Base-by-base conservation (phyloP, 1,140 invertebrate genomes). In the Cydia splendana region DNA sequence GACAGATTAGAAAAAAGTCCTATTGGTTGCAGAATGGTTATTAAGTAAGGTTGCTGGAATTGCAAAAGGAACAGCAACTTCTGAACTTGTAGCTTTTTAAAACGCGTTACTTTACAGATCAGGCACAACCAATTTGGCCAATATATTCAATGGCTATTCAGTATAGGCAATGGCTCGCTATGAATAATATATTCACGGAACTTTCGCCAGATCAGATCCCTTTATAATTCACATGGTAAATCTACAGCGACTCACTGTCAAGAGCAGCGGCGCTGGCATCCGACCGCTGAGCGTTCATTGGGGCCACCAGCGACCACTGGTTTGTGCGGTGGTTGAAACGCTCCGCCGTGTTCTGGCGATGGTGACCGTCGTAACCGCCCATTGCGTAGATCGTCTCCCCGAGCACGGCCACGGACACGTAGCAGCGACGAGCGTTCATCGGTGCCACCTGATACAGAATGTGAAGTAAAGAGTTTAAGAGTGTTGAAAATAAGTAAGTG, bases 341-440 rank as follows among this genome's bases (percentile, higher is more conserved):
- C 85, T 97, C 96, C 0, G 95, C 96, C 2, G 96, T 96, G 80
- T 94, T 96, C 90, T 98, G 95, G 13, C 97, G 95, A 76, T 95
- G 95, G 78, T 96, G 95, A 15, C 97, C 97, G 91, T 98, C 97
- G 90, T 97, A 98, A 1, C 98, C 98, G 13, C 97, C 97, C 89
- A 98, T 96, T 0, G 97, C 97, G 90, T 98, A 98, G 79, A 98
- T 96, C 82, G 95, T 95, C 51, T 95, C 96, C 34, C 95, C 95
- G 4, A 95, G 81, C 2, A 95, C 94, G 0, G 95, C 94, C 1
- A 95, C 95, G 34, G 95, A 96, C 0, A 96, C 95, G 81, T 95
- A 95, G 80, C 95, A 96, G 20, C 94, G 94, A 0, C 94, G 92
- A 12, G 93, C 93, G 74, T 95, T 94, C 94, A 95, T 95, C 38